Base-by-base conservation (phyloP, 2,888 invertebrate species). In the Zygogramma bicolorata region DNA sequence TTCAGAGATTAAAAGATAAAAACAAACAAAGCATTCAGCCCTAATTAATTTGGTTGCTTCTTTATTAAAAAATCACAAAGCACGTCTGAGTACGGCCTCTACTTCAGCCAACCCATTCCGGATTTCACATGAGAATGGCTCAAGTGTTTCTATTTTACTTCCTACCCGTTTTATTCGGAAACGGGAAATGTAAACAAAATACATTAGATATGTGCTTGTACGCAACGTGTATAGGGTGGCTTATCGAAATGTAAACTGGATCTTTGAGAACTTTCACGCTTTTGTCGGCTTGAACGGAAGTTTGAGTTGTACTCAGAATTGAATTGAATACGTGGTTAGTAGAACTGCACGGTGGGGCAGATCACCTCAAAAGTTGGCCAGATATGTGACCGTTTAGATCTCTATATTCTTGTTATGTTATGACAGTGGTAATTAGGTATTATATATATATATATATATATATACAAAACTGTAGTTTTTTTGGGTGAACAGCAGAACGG, bases 21-120 rank as follows among this genome's bases (percentile, higher is more conserved):
- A 68, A 70, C 72, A 70, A 72, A 75, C 75, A 68, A 70, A 65
- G 65, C 72, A 18, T 70, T 71, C 38, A 68, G 61, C 65, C 34
- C 68, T 75, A 75, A 75, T 75, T 75, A 75, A 75, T 72, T 60
- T 67, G 68, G 71, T 70, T 70, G 70, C 75, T 70, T 70, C 70
- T 59, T 70, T 69, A 70, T 72, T 72, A 57, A 34, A 72, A 65
- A 62, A 70, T 46, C 57, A 60, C 62, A 71, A 70, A 71, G 69
- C 58, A 31, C 34, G 59, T 68, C 70, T 70, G 34, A 72, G 70
- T 58, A 68, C 61, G 53, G 62, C 20, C 60, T 62, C 57, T 61
- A 69, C 74, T 71, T 74, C 61, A 69, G 34, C 57, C 58, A 63
- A 38, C 62, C 27, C 68, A 46, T 65, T 68, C 53, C 69, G 38